A percentile compares a stretch with the other conserved stretches of the same genome.
phyloP scores from a whole-genome alignment of 2,888 invertebrate genomes.

The Hipparchia semele region DNA sequence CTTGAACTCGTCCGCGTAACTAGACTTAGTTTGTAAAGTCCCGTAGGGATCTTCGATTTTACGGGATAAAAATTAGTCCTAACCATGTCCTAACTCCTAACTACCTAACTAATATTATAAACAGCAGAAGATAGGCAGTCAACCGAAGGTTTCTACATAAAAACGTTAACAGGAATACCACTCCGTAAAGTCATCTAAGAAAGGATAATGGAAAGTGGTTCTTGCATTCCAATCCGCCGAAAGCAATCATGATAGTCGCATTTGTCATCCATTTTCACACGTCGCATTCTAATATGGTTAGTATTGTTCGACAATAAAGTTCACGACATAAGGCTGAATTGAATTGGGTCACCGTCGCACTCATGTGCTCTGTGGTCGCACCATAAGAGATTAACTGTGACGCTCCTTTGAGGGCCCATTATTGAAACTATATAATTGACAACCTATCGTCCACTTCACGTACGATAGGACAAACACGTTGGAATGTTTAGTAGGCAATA shows the following conservation, averaged over 20 bases:
- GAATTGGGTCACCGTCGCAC: slow-evolving; percentile 36
- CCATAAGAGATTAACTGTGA: slow-evolving; percentile 48
- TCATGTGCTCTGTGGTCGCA: no score
- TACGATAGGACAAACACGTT: slow-evolving; percentile 36
- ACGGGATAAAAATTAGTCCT: no score
- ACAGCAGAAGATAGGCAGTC: no score
- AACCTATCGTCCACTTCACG: slow-evolving; percentile 39
- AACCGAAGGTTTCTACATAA: slow-evolving; percentile 15
- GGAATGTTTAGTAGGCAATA: slow-evolving; percentile 31
- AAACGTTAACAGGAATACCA: slow-evolving; percentile 23
- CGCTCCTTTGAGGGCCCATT: slow-evolving; percentile 47
- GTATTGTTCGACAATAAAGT: slow-evolving; percentile 31
- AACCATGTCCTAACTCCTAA: no score
- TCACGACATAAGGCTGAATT: slow-evolving; percentile 18
- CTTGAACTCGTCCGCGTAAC: no score
- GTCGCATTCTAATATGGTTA: slow-evolving; percentile 24
- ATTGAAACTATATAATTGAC: slow-evolving; percentile 42
- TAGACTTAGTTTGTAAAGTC: no score
- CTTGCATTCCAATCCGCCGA: slow-evolving; percentile 51
- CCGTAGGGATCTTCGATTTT: no score
- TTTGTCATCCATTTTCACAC: slow-evolving; percentile 26
- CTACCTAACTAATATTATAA: no score
- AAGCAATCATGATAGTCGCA: slow-evolving; percentile 44
- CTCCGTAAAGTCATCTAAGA: slow-evolving; percentile 6
- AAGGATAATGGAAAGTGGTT: slow-evolving; percentile 56